Conservation (phyloP, 2,888 invertebrate species). For the Drosophila eohydei region DNA sequence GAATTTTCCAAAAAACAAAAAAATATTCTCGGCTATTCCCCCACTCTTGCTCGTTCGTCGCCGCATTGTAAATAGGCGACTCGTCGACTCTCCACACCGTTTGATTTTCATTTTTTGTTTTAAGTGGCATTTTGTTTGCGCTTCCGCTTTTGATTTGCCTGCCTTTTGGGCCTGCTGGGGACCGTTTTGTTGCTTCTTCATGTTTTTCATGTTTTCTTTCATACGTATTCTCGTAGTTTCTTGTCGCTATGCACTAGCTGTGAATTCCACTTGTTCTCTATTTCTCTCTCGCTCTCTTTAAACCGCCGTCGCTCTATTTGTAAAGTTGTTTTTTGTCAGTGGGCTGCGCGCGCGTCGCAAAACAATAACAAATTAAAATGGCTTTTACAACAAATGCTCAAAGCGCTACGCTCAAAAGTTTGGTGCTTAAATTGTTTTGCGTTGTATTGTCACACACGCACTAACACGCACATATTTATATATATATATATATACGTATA, state of each 20-base stretch:
- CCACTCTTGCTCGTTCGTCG: slow-evolving; percentile 2
- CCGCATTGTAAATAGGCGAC: slow-evolving; percentile 35
- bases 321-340: slow-evolving; percentile 52
- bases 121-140: slow-evolving; percentile 70
- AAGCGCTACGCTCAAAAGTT: slow-evolving; percentile 45
- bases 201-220: slow-evolving; percentile 22
- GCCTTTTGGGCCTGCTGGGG: slow-evolving; percentile 16
- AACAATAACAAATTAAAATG: slow-evolving; percentile 71
- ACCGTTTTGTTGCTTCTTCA: slow-evolving; percentile 25
- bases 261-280: slow-evolving; percentile 8
- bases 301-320: slow-evolving; percentile 11
- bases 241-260: slow-evolving; percentile 8
- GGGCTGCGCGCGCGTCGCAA: slow-evolving; percentile 59
- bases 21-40: slow-evolving; percentile 46
- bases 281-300: slow-evolving; percentile 8
- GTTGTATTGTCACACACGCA: slow-evolving; percentile 28
- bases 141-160: slow-evolving; percentile 67
- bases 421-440: background rate
- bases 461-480: background rate
- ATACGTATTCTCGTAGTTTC: slow-evolving; percentile 26
- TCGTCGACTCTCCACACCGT: slow-evolving; percentile 34
- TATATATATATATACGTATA: background rate
- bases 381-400: slow-evolving; percentile 21
- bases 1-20: slow-evolving; percentile 74
- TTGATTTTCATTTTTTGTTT: slow-evolving; percentile 58